These are phyloP conservation scores for Pangasianodon gigas DNA, from an alignment of 2,113 vertebrate genomes.

Conservation along the genomic window DNA sequence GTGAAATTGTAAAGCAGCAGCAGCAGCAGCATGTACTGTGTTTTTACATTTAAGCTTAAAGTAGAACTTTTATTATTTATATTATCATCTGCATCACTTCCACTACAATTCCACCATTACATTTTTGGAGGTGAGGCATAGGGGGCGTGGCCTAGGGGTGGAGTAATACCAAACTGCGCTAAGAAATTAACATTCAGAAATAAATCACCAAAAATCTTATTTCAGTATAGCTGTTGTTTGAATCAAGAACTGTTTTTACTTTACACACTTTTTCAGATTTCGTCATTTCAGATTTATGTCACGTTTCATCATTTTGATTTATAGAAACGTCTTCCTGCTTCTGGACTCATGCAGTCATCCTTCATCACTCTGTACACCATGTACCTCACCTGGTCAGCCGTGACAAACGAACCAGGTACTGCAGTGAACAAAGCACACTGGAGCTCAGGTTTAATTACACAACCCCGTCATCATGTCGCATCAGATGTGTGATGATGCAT, in stretches of 20 bases:
- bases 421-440: not conserved
- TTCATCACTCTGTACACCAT: constrained; percentile 90
- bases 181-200: not conserved
- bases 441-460: not conserved
- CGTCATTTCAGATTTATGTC: not conserved
- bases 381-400: constrained; percentile 95
- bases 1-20: not conserved
- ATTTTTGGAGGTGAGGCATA: not conserved
- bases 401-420: constrained; percentile 90
- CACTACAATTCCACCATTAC: not conserved
- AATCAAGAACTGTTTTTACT: not conserved
- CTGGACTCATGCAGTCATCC: constrained; percentile 93
- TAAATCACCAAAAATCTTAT: not conserved
- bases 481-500: not conserved
- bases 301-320: not conserved
- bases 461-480: not conserved
- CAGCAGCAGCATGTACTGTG: too few species aligned
- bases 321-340: constrained; percentile 83
- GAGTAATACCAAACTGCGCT: not conserved
- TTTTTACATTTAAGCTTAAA: not conserved
- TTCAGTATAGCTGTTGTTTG: not conserved
- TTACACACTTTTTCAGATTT: not conserved
- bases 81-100: not conserved
- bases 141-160: not conserved
- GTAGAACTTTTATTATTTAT: not conserved